Percentiles rank a stretch among this genome's conserved stretches.
These are phyloP conservation scores for Shargacucullia verbasci DNA, from an alignment of 2,888 invertebrate species.

Conservation along the genomic window DNA sequence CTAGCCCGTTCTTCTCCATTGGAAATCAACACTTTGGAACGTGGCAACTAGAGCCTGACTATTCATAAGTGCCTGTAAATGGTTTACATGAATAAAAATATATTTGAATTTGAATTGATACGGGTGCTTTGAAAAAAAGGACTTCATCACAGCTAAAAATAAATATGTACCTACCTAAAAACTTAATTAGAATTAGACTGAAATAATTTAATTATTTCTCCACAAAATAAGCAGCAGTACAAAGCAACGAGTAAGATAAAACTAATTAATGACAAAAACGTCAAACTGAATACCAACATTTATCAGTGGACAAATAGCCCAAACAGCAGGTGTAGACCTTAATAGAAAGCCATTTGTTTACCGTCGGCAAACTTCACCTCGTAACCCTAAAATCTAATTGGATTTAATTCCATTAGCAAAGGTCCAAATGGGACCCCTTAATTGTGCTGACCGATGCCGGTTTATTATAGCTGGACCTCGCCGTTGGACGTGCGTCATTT, in stretches of 20 bases:
- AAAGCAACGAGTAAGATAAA: slow-evolving; percentile 58
- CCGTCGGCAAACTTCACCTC: slow-evolving; percentile 86
- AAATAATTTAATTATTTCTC: slow-evolving; percentile 9
- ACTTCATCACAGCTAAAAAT: too few species aligned
- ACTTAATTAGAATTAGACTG: neutral
- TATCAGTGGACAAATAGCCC: slow-evolving; percentile 74
- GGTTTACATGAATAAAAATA: too few species aligned
- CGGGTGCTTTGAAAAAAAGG: too few species aligned
- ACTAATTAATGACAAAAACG: slow-evolving; percentile 69
- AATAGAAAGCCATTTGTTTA: slow-evolving; percentile 85
- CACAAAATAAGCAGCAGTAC: slow-evolving; percentile 29
- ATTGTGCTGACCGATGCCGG: slow-evolving; percentile 85
- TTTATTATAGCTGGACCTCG: slow-evolving; percentile 75
- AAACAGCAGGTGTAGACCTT: slow-evolving; percentile 80
- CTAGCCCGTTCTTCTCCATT: too few species aligned
- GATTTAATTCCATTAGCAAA: slow-evolving; percentile 88
- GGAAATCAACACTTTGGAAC: too few species aligned
- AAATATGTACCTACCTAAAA: too few species aligned
- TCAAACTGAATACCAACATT: slow-evolving; percentile 71
- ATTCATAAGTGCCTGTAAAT: too few species aligned
- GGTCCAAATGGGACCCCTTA: slow-evolving; percentile 86
- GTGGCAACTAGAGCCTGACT: too few species aligned
- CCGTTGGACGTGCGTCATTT: slow-evolving; percentile 65
- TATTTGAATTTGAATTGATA: too few species aligned
- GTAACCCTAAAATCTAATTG: slow-evolving; percentile 89